Evolutionary conservation across 2,113 vertebrate genomes (phyloP), one percentile per base, ranked within the genome.

Genomic region (Oncorhynchus kisutch): DNA sequence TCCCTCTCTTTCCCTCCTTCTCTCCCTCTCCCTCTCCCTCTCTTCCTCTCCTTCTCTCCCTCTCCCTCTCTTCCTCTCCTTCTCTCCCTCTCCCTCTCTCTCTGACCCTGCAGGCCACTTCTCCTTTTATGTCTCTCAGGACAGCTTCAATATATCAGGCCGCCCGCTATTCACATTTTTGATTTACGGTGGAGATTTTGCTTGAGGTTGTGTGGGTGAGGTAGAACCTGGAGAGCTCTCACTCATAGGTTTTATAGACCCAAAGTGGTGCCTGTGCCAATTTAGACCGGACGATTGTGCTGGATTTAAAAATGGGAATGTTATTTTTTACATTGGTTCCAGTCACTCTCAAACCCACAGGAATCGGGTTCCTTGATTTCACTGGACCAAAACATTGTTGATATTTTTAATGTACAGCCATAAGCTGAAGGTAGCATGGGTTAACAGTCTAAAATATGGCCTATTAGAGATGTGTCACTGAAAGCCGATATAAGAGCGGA

Each of bases 361-460:
- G n/a, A 49, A n/a, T 25, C 12, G 22, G 67, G 81, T 77, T 57
- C 70, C 69, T 84, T 81, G 67, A 77, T 70, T 62, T 83, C 75
- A 67, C 77, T 18, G 51, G 51, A 54, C 76, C 70, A 70, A 79
- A 77, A 71, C 20, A 70, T 68, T 73, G 74, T 77, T 75, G 16
- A 82, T n/a, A 73, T 62, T 76, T 84, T 59, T 74, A 72, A 87
- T 86, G 85, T 78, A 87, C 71, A 73, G 65, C 31, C 69, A 31
- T 1, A 75, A 75, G 72, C 67, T 69, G 78, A 59, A 74, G 69
- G 80, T 80, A 84, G 79, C 81, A 85, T 86, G 76, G 67, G 84
- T 89, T 90, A 84, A 86, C 83, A 84, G 74, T 76, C 67, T 93
- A 94, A 92, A 95, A 96, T 95, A 95, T 94, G 93, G 93, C 93